Conservation (phyloP, 2,888 invertebrate species). For the Ennomos erosarius region DNA sequence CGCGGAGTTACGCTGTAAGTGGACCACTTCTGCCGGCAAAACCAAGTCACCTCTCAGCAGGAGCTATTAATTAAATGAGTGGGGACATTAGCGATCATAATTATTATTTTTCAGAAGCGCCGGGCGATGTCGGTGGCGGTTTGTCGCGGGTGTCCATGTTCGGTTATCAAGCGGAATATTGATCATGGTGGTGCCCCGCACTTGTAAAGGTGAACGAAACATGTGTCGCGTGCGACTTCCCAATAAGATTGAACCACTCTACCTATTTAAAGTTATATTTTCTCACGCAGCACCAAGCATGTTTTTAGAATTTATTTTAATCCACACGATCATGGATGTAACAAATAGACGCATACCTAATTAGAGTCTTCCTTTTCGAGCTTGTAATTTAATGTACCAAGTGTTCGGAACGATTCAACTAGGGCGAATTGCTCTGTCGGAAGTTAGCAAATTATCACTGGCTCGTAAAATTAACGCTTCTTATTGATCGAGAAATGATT, state of each 20-base stretch:
- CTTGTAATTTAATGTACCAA: constrained; percentile 77
- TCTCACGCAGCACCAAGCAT: constrained; percentile 11
- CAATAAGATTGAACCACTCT: constrained; percentile 22
- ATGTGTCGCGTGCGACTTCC: constrained; percentile 16
- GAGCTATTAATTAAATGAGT: constrained; percentile 45
- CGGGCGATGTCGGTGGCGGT: not conserved
- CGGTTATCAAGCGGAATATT: constrained; percentile 16
- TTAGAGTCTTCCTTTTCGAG: constrained; percentile 63
- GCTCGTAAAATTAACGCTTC: constrained; percentile 85
- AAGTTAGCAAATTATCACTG: constrained; percentile 85
- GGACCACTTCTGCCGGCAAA: constrained; percentile 22
- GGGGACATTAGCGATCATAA: constrained; percentile 14
- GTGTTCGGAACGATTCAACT: constrained; percentile 79
- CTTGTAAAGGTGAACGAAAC: constrained; percentile 8
- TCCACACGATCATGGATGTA: constrained; percentile 20
- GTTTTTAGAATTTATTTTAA: constrained; percentile 26
- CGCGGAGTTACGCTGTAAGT: constrained; percentile 24
- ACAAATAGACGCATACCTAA: constrained; percentile 52
- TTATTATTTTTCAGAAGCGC: constrained; percentile 29
- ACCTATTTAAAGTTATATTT: constrained; percentile 20
- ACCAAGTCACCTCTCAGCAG: constrained; percentile 20
- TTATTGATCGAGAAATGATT: constrained; percentile 83
- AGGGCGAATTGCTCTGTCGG: constrained; percentile 81
- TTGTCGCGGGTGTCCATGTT: constrained; percentile 2
- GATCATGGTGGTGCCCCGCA: constrained; percentile 5